Percentiles rank a stretch among this genome's conserved stretches.
phyloP scores from a whole-genome alignment of 2,113 vertebrate species.

The Chlorodrepanis virens region DNA sequence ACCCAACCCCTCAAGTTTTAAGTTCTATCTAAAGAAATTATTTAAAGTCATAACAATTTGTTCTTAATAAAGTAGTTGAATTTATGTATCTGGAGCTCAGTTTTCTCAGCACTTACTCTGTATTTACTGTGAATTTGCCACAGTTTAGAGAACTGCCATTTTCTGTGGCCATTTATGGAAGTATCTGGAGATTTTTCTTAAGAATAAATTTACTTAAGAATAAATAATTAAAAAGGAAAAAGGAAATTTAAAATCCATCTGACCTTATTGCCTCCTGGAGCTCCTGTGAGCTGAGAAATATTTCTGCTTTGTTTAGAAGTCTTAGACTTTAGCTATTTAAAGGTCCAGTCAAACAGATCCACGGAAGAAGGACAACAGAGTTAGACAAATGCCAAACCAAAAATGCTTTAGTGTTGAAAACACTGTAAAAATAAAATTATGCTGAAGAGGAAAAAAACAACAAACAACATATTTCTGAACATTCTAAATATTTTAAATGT shows the following conservation, averaged over 20 bases:
- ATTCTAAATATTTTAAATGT: slow-evolving; percentile 60
- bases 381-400: background rate
- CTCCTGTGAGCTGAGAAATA: background rate
- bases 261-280: background rate
- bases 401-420: slow-evolving; percentile 11
- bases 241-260: background rate
- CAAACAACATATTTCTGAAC: background rate
- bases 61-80: background rate
- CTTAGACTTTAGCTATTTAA: background rate
- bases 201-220: background rate
- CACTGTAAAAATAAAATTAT: slow-evolving; percentile 38
- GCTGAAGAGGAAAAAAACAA: background rate
- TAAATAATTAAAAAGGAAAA: background rate
- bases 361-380: background rate
- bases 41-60: background rate
- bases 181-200: background rate
- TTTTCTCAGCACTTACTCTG: background rate
- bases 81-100: background rate
- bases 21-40: background rate
- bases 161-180: background rate
- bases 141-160: background rate
- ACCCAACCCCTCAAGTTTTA: background rate
- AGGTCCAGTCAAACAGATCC: background rate
- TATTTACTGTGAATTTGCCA: background rate
- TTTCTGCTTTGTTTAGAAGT: background rate